Percentiles rank a stretch among this genome's conserved stretches.
Evolutionary conservation across 2,888 invertebrate species (phyloP).

Genomic region (Trisateles emortualis): DNA sequence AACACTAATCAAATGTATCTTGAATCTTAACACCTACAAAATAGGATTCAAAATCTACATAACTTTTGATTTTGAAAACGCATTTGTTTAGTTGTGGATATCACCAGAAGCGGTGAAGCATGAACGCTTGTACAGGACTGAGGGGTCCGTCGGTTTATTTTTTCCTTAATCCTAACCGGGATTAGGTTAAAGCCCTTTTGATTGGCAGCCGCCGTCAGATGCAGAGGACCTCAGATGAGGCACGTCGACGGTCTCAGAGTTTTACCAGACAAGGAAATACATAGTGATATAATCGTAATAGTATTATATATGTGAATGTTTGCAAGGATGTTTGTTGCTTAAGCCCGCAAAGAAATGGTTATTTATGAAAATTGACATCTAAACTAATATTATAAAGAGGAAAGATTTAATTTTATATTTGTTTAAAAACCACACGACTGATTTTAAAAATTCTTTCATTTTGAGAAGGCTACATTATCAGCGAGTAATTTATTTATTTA

Average conservation of each 20-base stretch:
- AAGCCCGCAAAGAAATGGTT: too few species aligned
- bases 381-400: too few species aligned
- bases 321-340: too few species aligned
- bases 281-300: constrained; percentile 2
- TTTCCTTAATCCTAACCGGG: constrained; percentile 84
- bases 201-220: constrained; percentile 85
- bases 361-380: too few species aligned
- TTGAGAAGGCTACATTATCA: too few species aligned
- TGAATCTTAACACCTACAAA: constrained; percentile 2
- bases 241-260: constrained; percentile 51
- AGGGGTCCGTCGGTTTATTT: constrained; percentile 81
- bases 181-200: constrained; percentile 85
- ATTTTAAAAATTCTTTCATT: too few species aligned
- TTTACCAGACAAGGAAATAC: constrained; percentile 38
- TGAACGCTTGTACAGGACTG: constrained; percentile 81
- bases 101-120: constrained; percentile 73
- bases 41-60: constrained; percentile 45
- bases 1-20: constrained; percentile 5
- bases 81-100: constrained; percentile 35
- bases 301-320: too few species aligned
- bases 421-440: too few species aligned
- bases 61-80: constrained; percentile 9
- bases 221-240: constrained; percentile 64
- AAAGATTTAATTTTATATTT: too few species aligned
- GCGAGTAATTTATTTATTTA: too few species aligned